Base-by-base conservation (phyloP, 2,888 invertebrate genomes). In the Agonopterix subpropinquella region DNA sequence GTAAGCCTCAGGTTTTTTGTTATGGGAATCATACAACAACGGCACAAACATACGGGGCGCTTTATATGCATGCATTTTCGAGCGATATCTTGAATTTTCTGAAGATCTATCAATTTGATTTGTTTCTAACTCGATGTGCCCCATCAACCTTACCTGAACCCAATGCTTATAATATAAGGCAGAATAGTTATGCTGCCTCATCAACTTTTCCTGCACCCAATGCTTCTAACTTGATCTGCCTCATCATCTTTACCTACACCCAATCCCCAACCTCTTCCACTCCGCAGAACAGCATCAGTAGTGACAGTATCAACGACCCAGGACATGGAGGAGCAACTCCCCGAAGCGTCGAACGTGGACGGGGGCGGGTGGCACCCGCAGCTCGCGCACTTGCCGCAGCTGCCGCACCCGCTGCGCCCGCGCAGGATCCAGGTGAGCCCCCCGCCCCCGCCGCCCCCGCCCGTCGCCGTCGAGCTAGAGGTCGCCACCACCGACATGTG, bases 401-500 rank as follows among this genome's bases (percentile, higher is more conserved):
- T 52, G 43, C 47, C 53, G 43, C 54, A 49, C 45, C 62, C 66
- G 52, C 64, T 60, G 52, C 65, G 58, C 50, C 66, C 52, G 45
- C 51, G 51, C 18, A 53, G 61, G 45, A 53, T 55, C 36, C 63
- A 67, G 75, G 66, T 67, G 64, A 69, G 68, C 61, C 65, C 73
- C 45, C 68, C 67, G 52, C 65, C 67, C 49, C 69, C 70, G 55
- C 84, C 85, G 1, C 65, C 70, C 53, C 76, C 80, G 13, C 84
- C 85, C 1, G 84, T 85, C 50, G 85, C 83, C 49, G 80, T 84
- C 43, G 86, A 86, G 54, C 77, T 85, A 0, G 86, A 87, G 55
- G 87, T 87, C 43, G 81, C 84, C 58, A 80, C 85, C 62, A 83
- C 85, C 5, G 81, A 86, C 49, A 84, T 78, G 70, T 86, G 82